Conservation (phyloP, 2,113 vertebrate species). For the Phyllopteryx taeniolatus region DNA sequence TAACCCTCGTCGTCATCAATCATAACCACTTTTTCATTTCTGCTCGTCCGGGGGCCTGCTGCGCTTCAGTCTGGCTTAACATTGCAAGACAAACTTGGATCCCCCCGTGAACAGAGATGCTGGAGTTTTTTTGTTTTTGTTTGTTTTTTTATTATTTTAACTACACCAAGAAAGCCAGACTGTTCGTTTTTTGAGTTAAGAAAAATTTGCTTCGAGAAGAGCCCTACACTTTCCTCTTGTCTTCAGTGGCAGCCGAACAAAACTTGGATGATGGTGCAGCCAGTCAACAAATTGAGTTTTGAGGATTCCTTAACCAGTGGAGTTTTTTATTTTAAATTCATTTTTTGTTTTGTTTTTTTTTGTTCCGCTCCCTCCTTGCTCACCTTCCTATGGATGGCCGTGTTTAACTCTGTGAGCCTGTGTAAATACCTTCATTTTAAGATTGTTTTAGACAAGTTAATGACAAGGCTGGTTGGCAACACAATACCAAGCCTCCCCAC, state of each 20-base stretch:
- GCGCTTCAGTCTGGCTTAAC: constrained; percentile 44
- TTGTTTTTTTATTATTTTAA: constrained; percentile 54
- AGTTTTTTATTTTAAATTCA: constrained; percentile 6
- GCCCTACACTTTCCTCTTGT: constrained; percentile 74
- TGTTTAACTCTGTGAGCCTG: constrained; percentile 58
- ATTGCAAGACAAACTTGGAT: constrained; percentile 52
- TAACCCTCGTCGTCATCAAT: constrained; percentile 60
- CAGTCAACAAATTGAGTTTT: constrained; percentile 45
- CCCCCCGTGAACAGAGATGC: constrained; percentile 58
- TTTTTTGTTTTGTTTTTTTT: too few species aligned
- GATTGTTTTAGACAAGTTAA: constrained; percentile 78
- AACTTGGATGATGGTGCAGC: constrained; percentile 43
- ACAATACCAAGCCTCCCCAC: constrained; percentile 33
- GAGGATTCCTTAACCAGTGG: constrained; percentile 59
- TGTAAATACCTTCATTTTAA: constrained; percentile 82
- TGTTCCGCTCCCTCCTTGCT: constrained; percentile 38
- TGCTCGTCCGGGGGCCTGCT: constrained; percentile 33
- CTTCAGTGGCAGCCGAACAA: constrained; percentile 76
- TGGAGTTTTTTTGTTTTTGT: constrained; percentile 21
- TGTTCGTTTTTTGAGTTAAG: constrained; percentile 34
- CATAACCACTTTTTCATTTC: constrained; percentile 40
- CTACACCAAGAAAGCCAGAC: constrained; percentile 60
- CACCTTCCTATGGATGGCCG: constrained; percentile 63
- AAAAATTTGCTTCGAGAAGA: constrained; percentile 75
- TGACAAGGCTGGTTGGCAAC: constrained; percentile 65